phyloP scores from a whole-genome alignment of 2,797 vertebrate species.

The Parambassis ranga region DNA sequence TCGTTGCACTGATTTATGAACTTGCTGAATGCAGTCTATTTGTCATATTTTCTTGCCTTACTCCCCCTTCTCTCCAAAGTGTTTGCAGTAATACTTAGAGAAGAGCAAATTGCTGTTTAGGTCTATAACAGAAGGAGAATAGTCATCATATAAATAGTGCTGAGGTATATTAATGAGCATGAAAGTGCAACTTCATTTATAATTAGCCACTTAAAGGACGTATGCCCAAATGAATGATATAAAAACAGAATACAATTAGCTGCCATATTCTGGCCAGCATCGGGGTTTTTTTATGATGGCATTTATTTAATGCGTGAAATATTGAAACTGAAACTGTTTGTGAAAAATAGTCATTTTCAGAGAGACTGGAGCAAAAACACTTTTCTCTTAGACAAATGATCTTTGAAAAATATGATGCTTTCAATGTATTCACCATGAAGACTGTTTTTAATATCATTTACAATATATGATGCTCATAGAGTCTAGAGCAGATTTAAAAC shows the following conservation, averaged over 20 bases:
- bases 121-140: constrained; percentile 43
- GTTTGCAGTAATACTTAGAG: not conserved
- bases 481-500: constrained; percentile 31
- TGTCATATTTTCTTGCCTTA: not conserved
- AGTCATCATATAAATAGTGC: constrained; percentile 26
- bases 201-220: constrained; percentile 56
- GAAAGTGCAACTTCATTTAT: constrained; percentile 47
- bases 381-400: constrained; percentile 6
- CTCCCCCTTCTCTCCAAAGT: not conserved
- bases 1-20: constrained; percentile 33
- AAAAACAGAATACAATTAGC: constrained; percentile 47
- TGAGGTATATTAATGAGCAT: constrained; percentile 43
- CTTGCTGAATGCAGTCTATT: not conserved
- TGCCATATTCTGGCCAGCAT: constrained; percentile 28
- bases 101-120: constrained; percentile 28
- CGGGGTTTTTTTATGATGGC: constrained; percentile 20
- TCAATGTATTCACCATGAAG: constrained; percentile 20
- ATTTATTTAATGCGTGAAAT: constrained; percentile 39
- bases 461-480: constrained; percentile 15
- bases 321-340: constrained; percentile 27
- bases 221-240: constrained; percentile 61
- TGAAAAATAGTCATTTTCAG: not conserved
- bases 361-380: not conserved
- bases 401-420: constrained; percentile 26
- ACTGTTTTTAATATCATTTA: constrained; percentile 42